Percentiles rank a stretch among this genome's conserved stretches.
phyloP scores from a whole-genome alignment of 2,888 invertebrate genomes.

The Ophion slaviceki region DNA sequence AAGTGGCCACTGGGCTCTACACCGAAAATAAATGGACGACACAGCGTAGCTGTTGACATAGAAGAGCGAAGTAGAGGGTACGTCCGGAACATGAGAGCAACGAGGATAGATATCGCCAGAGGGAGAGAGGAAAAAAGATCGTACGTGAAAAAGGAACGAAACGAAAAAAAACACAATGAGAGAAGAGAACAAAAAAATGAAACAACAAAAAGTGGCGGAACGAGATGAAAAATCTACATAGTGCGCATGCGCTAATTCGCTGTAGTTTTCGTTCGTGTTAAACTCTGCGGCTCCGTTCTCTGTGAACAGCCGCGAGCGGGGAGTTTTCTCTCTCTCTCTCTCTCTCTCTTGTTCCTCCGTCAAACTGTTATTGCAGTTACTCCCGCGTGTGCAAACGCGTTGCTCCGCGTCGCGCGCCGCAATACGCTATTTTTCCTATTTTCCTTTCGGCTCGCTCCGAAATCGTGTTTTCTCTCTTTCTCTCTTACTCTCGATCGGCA shows the following conservation, averaged over 20 bases:
- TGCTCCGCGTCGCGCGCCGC: neutral
- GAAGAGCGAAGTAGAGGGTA: slow-evolving; percentile 17
- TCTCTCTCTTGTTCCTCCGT: neutral
- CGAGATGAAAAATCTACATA: slow-evolving; percentile 48
- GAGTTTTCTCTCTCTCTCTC: neutral
- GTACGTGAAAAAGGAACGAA: slow-evolving; percentile 14
- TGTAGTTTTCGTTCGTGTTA: slow-evolving; percentile 28
- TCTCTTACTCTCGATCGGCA: slow-evolving; percentile 24
- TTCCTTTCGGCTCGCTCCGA: slow-evolving; percentile 1
- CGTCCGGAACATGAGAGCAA: neutral
- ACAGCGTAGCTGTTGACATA: slow-evolving; percentile 16
- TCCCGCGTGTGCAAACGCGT: neutral
- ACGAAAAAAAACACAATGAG: slow-evolving; percentile 6
- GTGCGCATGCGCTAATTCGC: slow-evolving; percentile 47
- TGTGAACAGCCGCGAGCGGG: slow-evolving; percentile 32
- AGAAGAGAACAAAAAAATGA: neutral
- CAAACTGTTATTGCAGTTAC: neutral
- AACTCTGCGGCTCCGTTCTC: slow-evolving; percentile 10
- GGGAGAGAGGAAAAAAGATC: slow-evolving; percentile 39
- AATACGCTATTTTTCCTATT: neutral
- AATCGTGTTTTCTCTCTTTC: slow-evolving; percentile 28
- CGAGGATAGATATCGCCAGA: neutral
- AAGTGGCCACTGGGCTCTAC: slow-evolving; percentile 44
- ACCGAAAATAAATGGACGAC: slow-evolving; percentile 63
- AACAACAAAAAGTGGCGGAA: slow-evolving; percentile 33